phyloP scores from a whole-genome alignment of 1,140 invertebrate genomes.

The Parasteatoda tepidariorum region DNA sequence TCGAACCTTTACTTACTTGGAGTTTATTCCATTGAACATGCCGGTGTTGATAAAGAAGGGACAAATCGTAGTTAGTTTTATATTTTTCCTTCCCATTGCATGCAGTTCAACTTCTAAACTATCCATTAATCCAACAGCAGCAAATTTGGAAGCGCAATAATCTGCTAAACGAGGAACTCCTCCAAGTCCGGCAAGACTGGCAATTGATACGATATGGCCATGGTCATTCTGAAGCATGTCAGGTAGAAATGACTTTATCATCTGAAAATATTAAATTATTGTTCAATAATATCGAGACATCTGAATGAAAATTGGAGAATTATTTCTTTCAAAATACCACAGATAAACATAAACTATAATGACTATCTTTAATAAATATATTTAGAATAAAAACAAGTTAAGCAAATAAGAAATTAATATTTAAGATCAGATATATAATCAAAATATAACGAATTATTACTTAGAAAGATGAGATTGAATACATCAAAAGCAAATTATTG shows the following conservation, averaged over 20 bases:
- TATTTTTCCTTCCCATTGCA: slow-evolving; percentile 74
- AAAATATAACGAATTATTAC: no score
- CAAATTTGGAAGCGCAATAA: slow-evolving; percentile 96
- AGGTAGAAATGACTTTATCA: slow-evolving; percentile 78
- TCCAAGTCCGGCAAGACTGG: slow-evolving; percentile 89
- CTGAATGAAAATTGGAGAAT: background rate
- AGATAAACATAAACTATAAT: background rate
- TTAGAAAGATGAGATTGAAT: no score
- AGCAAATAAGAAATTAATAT: no score
- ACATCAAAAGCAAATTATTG: no score
- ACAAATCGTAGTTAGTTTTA: slow-evolving; percentile 91
- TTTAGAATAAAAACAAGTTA: no score
- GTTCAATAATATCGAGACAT: no score
- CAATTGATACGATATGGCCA: slow-evolving; percentile 95
- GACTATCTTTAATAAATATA: background rate
- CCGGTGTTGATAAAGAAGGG: slow-evolving; percentile 96
- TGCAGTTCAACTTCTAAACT: slow-evolving; percentile 81
- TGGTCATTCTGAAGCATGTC: slow-evolving; percentile 82
- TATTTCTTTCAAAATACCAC: background rate
- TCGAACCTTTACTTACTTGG: no score
- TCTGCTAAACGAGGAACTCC: slow-evolving; percentile 88
- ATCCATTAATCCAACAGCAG: slow-evolving; percentile 91
- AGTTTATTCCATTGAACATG: slow-evolving; percentile 83
- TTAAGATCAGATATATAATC: no score
- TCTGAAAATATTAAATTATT: slow-evolving; percentile 24